These are phyloP conservation scores for Melanaphis sacchari DNA, from an alignment of 1,140 invertebrate species.

Conservation along the genomic window DNA sequence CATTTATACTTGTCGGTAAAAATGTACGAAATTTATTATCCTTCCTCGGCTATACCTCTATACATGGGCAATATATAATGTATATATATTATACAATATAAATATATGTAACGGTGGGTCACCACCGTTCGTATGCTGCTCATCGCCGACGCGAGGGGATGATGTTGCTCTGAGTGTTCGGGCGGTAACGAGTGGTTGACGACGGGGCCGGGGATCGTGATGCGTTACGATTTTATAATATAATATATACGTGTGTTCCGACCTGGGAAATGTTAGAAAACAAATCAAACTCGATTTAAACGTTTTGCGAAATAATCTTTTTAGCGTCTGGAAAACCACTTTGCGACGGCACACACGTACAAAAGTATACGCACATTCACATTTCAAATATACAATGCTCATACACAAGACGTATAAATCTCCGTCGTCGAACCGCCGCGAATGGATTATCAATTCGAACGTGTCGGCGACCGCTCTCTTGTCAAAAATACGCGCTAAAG, in stretches of 20 bases:
- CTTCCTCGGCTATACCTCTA: neutral
- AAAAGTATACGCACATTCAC: neutral
- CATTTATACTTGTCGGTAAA: slow-evolving; percentile 52
- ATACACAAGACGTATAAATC: neutral
- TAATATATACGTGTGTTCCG: neutral
- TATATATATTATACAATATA: neutral
- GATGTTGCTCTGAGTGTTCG: neutral
- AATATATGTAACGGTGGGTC: neutral
- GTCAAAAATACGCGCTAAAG: neutral
- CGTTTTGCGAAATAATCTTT: slow-evolving; percentile 26
- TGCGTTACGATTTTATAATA: neutral
- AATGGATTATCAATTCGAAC: slow-evolving; percentile 39
- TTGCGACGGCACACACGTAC: neutral
- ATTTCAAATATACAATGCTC: neutral
- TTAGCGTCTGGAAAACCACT: neutral
- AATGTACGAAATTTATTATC: slow-evolving; percentile 45
- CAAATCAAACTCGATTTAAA: slow-evolving; percentile 49
- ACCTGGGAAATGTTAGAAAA: slow-evolving; percentile 18
- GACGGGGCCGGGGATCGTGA: neutral
- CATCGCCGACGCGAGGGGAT: neutral
- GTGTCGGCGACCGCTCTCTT: neutral
- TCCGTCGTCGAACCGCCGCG: neutral
- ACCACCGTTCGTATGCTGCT: neutral
- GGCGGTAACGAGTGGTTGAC: neutral
- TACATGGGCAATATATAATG: neutral